Evolutionary conservation across 1,140 invertebrate species (phyloP).

Genomic region (Phocides pigmalion): DNA sequence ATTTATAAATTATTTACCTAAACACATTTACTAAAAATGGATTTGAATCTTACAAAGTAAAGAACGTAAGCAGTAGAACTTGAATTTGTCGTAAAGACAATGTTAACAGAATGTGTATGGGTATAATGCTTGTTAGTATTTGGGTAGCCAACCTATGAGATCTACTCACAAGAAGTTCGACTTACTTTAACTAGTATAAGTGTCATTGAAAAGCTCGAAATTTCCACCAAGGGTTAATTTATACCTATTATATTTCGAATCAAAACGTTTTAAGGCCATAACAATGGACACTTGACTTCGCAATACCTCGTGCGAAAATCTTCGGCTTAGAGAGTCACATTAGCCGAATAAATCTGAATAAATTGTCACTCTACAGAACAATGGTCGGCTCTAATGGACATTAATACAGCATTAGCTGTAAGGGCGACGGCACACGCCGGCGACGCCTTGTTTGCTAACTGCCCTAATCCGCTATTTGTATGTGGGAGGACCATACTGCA

Average conservation of each 20-base stretch:
- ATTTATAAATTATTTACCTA: too few species aligned
- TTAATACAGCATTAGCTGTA: conserved; percentile 79
- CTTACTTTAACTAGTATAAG: too few species aligned
- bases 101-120: too few species aligned
- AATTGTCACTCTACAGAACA: conserved; percentile 72
- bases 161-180: too few species aligned
- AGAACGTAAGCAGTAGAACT: too few species aligned
- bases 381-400: conserved; percentile 75
- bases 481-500: conserved; percentile 44
- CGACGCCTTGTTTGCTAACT: conserved; percentile 83
- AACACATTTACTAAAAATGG: too few species aligned
- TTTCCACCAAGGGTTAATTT: too few species aligned
- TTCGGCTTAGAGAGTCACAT: conserved; percentile 67
- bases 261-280: conserved; percentile 33
- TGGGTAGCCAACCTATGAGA: too few species aligned
- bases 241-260: background rate
- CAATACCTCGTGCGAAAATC: conserved; percentile 57
- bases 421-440: conserved; percentile 68
- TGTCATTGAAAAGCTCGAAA: too few species aligned
- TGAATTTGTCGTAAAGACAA: too few species aligned
- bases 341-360: conserved; percentile 72
- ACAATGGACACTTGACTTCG: conserved; percentile 49
- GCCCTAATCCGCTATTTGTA: conserved; percentile 83
- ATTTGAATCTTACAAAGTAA: too few species aligned
- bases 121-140: too few species aligned